Percentiles rank a stretch among this genome's conserved stretches.
Evolutionary conservation across 23 tunicate genomes (phyloP).

Genomic region (Pegea sp.): DNA sequence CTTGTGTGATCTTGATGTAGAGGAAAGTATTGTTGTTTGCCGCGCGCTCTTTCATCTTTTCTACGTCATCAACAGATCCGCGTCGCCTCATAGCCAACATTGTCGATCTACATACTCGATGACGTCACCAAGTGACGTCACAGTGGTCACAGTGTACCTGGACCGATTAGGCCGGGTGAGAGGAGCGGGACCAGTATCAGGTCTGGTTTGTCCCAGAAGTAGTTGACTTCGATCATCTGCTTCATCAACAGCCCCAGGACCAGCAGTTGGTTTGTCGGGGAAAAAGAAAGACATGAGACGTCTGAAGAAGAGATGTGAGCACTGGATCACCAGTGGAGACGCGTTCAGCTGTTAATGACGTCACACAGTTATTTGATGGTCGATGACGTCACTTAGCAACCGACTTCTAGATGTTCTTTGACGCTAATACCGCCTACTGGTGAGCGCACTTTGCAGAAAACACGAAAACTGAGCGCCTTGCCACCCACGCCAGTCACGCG

Average conservation of each 20-base stretch:
- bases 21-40: conserved; percentile 85
- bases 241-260: conserved; percentile 16
- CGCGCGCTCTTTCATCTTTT: conserved; percentile 74
- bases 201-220: conserved; percentile 8
- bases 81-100: too few relatives aligned
- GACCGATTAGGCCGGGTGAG: not conserved
- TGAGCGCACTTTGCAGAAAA: conserved; percentile 69
- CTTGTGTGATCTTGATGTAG: conserved; percentile 75
- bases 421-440: conserved; percentile 98
- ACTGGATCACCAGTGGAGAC: conserved; percentile 60
- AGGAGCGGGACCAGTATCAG: conserved; percentile 5
- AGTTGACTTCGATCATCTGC: conserved; percentile 3
- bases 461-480: conserved; percentile 42
- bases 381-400: not conserved
- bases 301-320: conserved; percentile 65
- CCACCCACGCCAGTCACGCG: conserved; percentile 56
- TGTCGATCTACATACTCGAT: conserved; percentile 5
- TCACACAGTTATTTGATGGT: not conserved
- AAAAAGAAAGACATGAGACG: conserved; percentile 73
- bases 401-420: conserved; percentile 86
- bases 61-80: conserved; percentile 53
- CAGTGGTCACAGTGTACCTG: not conserved
- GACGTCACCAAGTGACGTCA: not conserved
- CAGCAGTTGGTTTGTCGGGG: conserved; percentile 23
- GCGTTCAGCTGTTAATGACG: conserved; percentile 47